Evolutionary conservation across 92 coral and sea anemone species (phyloP), one percentile per base, ranked within the genome.

Genomic region (Porites evermanni): DNA sequence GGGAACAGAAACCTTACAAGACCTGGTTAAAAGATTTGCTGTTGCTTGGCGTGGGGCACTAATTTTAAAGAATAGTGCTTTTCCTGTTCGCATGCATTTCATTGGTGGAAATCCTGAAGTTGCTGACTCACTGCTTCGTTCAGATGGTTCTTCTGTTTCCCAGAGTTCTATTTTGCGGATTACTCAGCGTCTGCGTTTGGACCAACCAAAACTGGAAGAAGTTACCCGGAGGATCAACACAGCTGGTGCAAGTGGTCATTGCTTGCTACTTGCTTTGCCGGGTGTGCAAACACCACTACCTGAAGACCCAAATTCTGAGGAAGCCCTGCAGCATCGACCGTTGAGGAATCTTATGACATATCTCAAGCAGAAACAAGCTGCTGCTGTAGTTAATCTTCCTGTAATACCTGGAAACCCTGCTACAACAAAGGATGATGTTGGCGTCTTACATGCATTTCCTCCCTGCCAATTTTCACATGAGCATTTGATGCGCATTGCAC

Each of bases 391-490:
- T 19, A 97, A 97, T 78, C 94, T 97, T 78, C 96, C 98, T 88
- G 92, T 91, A 52, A 80, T 89, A 44, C 95, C 94, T 74, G 82
- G 92, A 61, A 92, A 90, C 72, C 90, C 96, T 26, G 93, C 95
- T 63, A 89, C 94, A 12, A 85, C 86, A 83, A 85, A 90, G 79
- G 99, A 97, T 84, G 99, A 97, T 71, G 86, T 91, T 67, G 99
- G 99, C 65, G 99, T 97, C 69, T 94, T 97, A 79, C 99, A 97
- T 93, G 99, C 99, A 73, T 97, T 97, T 89, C 99, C 99, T 18
- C 99, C 99, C 9, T 97, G 99, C 80, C 99, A 97, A 88, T 97
- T 95, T 89, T 97, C 99, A 32, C 99, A 97, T 92, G 99, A 97
- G 91, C 99, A 97, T 87, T 93, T 97, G 87, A 83, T 95, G 63